Evolutionary conservation across 2,113 vertebrate genomes (phyloP), one percentile per base, ranked within the genome.

Genomic region (Clarias macrocephalus): DNA sequence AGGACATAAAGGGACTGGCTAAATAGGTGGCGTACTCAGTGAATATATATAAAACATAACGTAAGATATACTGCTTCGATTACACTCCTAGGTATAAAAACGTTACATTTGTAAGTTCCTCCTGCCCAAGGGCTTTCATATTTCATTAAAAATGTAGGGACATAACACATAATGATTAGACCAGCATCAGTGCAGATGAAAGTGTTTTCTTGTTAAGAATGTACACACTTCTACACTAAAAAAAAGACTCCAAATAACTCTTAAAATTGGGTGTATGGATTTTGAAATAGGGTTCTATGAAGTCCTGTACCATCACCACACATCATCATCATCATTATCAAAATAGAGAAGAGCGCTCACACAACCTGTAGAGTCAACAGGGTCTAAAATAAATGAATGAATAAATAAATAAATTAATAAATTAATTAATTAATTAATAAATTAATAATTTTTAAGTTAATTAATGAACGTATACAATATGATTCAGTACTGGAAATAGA

Each of bases 131-230:
- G 68, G 88, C 86, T 87, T 86, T 85, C 70, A 89, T 86, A 83
- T 85, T 89, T 89, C 77, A 80, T 66, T 81, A 81, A 62, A 88
- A 86, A 86, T 87, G 60, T n/a, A 57, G 13, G 28, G 48, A 82
- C 28, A 77, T 87, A 83, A 86, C 15, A 56, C 13, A 86, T 48
- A 80, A 68, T 83, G 80, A 86, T 57, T 56, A 83, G 68, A 37
- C 19, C 65, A 72, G 37, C 15, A 60, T 76, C 80, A 86, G 85
- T 82, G 59, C 66, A 63, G 30, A 68, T 87, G 66, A 85, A 76
- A 68, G 87, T 57, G 56, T 56, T 82, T 85, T 63, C 63, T 65
- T 48, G 13, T 30, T 28, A 60, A 54, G 30, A 56, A 37, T 60
- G 77, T 18, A 7, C 37, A 42, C 33, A 57, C 23, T 8, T 52